Evolutionary conservation across 2,888 invertebrate genomes (phyloP).

Genomic region (Metalampra italica): DNA sequence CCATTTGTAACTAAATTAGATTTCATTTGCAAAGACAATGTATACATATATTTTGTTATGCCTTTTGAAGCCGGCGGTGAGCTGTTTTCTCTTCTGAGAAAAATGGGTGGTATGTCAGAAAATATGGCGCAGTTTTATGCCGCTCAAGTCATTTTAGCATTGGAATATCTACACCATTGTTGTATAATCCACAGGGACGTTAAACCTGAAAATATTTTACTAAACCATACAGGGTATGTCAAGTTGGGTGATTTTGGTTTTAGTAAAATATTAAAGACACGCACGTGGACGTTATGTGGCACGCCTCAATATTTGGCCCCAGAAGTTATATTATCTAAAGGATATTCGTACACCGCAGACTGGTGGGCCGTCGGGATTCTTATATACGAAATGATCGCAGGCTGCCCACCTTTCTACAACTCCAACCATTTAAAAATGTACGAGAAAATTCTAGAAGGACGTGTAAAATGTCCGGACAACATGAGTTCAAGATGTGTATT

Average conservation of each 20-base stretch:
- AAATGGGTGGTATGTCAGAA: constrained; percentile 81
- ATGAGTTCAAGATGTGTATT: constrained; percentile 89
- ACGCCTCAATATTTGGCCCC: constrained; percentile 98
- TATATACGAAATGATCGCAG: constrained; percentile 92
- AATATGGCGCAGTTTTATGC: constrained; percentile 90
- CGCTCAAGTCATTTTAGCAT: constrained; percentile 90
- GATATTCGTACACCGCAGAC: constrained; percentile 94
- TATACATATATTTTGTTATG: constrained; percentile 87
- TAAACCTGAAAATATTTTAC: constrained; percentile 93
- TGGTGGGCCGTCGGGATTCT: constrained; percentile 97
- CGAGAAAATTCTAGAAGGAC: constrained; percentile 93
- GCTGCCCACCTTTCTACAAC: constrained; percentile 94
- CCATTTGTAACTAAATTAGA: constrained; percentile 90
- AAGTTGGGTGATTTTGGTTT: constrained; percentile 96
- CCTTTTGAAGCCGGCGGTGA: constrained; percentile 92
- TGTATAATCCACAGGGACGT: constrained; percentile 92
- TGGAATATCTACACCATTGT: constrained; percentile 93
- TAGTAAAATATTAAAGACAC: constrained; percentile 84
- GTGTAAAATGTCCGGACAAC: constrained; percentile 87
- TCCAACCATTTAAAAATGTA: constrained; percentile 94
- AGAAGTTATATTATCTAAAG: constrained; percentile 92
- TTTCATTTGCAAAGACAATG: constrained; percentile 89
- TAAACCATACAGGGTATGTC: constrained; percentile 85
- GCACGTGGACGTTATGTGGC: constrained; percentile 95
- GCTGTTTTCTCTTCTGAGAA: constrained; percentile 84